phyloP scores from a whole-genome alignment of 92 coral and sea anemone genomes.

The Bergia sp. region DNA sequence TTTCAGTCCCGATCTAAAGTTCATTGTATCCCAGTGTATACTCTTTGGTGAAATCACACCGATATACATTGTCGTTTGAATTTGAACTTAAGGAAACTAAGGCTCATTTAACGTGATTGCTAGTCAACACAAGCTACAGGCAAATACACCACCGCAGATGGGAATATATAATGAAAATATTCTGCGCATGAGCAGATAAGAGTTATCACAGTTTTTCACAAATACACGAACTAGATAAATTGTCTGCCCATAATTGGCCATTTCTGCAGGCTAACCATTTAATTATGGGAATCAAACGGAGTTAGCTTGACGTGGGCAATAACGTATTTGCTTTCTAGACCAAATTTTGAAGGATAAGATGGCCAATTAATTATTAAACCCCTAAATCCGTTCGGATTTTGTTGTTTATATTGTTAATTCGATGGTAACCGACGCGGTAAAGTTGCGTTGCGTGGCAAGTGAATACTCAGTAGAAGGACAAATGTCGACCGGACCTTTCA shows the following conservation, averaged over 20 bases:
- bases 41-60: neutral
- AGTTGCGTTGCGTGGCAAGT: slow-evolving; percentile 18
- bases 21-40: neutral
- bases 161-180: slow-evolving; percentile 1
- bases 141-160: slow-evolving; percentile 11
- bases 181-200: slow-evolving; percentile 14
- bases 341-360: neutral
- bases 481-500: neutral
- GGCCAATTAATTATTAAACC: slow-evolving; percentile 34
- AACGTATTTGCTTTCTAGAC: neutral
- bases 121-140: slow-evolving; percentile 13
- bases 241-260: neutral
- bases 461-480: neutral
- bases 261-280: neutral
- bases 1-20: neutral
- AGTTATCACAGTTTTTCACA: neutral
- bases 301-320: neutral
- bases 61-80: neutral
- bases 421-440: neutral
- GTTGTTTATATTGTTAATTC: slow-evolving; percentile 27
- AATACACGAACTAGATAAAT: neutral
- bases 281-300: slow-evolving; percentile 4
- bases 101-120: neutral
- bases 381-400: slow-evolving; percentile 8
- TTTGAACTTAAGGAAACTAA: neutral